A percentile compares a stretch with the other conserved stretches of the same genome.
Evolutionary conservation across 1,140 invertebrate genomes (phyloP).

Genomic region (Diabrotica undecimpunctata): DNA sequence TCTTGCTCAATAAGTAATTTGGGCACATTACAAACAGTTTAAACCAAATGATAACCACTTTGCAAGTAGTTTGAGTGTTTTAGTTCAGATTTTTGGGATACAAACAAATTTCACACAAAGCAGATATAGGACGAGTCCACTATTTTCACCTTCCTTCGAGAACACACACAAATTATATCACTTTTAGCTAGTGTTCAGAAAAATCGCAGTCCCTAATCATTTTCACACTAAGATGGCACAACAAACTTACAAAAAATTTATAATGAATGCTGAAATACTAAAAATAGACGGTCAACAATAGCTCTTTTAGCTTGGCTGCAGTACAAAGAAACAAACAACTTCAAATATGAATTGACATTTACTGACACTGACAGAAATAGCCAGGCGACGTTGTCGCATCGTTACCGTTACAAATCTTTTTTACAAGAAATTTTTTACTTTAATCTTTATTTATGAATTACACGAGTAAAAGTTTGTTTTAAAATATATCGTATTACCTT

Average conservation of each 20-base stretch:
- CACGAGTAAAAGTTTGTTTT: no score
- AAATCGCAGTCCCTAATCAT: constrained; percentile 34
- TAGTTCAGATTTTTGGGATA: constrained; percentile 11
- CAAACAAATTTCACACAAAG: constrained; percentile 21
- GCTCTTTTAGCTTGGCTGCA: not conserved
- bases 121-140: constrained; percentile 39
- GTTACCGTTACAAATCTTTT: no score
- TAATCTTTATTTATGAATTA: no score
- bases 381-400: not conserved
- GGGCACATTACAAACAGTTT: constrained; percentile 46
- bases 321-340: constrained; percentile 2
- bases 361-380: not conserved
- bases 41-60: constrained; percentile 29
- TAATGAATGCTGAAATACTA: not conserved
- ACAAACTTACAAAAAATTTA: not conserved
- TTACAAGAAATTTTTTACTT: no score
- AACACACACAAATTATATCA: constrained; percentile 20
- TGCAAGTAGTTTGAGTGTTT: constrained; percentile 19
- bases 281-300: not conserved
- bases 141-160: constrained; percentile 28
- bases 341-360: constrained; percentile 1
- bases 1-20: constrained; percentile 42
- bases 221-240: constrained; percentile 24
- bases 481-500: no score
- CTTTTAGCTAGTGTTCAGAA: constrained; percentile 42